Conservation (phyloP, 2,888 invertebrate species). For the Parasteatoda lunata region DNA sequence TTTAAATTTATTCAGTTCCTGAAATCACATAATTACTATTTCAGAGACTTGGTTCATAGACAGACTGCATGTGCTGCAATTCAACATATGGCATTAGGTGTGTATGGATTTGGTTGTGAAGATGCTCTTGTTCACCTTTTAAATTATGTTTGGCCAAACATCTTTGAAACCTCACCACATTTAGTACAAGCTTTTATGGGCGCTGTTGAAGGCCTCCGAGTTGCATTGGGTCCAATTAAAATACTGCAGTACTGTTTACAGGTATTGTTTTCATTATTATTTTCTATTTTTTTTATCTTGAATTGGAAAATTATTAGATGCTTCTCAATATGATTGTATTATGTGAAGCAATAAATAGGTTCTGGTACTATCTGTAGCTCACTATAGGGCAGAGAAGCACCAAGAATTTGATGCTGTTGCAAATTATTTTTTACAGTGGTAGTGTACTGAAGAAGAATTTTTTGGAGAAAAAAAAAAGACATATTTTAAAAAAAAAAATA, state of each 20-base stretch:
- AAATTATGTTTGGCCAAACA: slow-evolving; percentile 99
- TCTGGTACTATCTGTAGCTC: no score
- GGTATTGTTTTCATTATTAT: slow-evolving; percentile 76
- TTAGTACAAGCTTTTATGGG: slow-evolving; percentile 99
- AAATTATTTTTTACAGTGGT: no score
- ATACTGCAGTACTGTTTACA: slow-evolving; percentile 96
- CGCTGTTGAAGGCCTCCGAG: slow-evolving; percentile 96
- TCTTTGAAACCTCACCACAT: slow-evolving; percentile 99
- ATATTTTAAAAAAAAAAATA: no score
- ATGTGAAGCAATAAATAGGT: no score
- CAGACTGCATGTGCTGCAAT: slow-evolving; percentile 99
- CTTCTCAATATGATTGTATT: no score
- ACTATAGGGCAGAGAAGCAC: no score
- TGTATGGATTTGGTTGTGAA: slow-evolving; percentile 98
- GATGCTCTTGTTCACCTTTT: slow-evolving; percentile 96
- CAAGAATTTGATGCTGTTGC: no score
- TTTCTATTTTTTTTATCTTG: no score
- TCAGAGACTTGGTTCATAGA: slow-evolving; percentile 95
- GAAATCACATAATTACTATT: slow-evolving; percentile 57
- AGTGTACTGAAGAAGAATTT: no score
- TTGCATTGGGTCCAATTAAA: slow-evolving; percentile 96
- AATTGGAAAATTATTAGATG: no score
- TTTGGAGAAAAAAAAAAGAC: no score
- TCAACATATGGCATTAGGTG: slow-evolving; percentile 98
- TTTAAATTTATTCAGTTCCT: no score